Conservation (phyloP, 92 coral and sea anemone genomes). For the Porites cylindrica region DNA sequence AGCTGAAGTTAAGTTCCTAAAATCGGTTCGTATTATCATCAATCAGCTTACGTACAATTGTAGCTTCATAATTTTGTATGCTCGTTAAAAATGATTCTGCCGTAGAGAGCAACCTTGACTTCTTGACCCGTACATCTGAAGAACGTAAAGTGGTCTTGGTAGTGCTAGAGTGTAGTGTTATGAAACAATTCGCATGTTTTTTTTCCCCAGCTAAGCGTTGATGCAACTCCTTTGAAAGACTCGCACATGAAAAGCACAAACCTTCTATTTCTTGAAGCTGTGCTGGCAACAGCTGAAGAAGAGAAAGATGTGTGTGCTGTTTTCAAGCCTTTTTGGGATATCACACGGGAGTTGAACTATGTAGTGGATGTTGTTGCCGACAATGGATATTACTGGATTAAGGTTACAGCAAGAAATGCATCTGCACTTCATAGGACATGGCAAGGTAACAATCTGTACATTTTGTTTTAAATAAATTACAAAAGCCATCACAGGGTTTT, state of each 20-base stretch:
- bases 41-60: too few species aligned
- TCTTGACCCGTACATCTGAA: too few species aligned
- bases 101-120: background rate
- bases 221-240: conserved; percentile 50
- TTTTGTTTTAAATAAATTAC: background rate
- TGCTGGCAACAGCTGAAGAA: conserved; percentile 70
- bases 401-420: conserved; percentile 94
- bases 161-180: background rate
- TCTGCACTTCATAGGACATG: conserved; percentile 85
- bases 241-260: conserved; percentile 91
- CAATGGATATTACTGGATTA: conserved; percentile 78
- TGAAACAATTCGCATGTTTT: background rate
- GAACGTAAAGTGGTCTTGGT: too few species aligned
- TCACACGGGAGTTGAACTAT: background rate
- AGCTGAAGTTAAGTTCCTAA: conserved; percentile 79
- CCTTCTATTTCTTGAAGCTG: conserved; percentile 84
- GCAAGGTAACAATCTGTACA: conserved; percentile 68
- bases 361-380: conserved; percentile 82
- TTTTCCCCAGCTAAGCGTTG: conserved; percentile 48
- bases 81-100: background rate
- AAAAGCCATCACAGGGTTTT: too few species aligned
- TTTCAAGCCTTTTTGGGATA: conserved; percentile 62
- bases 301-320: conserved; percentile 64
- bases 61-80: background rate
- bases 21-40: conserved; percentile 40